Percentiles rank a stretch among this genome's conserved stretches.
These are phyloP conservation scores for Eptatretus burgeri DNA, from an alignment of 2,113 vertebrate genomes.

Conservation along the genomic window DNA sequence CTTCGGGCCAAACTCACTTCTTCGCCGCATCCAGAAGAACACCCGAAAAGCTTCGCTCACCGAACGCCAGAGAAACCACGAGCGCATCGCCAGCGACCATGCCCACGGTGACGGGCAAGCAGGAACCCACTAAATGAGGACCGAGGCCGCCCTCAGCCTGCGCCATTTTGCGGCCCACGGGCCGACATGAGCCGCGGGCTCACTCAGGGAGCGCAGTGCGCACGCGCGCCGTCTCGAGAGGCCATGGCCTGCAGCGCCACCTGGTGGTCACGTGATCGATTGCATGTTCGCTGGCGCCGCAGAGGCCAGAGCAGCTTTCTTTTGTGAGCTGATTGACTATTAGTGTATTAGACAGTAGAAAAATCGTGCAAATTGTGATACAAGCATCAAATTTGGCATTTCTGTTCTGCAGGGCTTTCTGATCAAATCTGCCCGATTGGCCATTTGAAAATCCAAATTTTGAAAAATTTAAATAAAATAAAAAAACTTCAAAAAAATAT, in stretches of 20 bases:
- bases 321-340: no score
- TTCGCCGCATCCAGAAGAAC: constrained; percentile 1
- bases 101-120: constrained; percentile 4
- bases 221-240: neutral
- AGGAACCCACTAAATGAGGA: neutral
- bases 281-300: no score
- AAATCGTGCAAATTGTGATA: no score
- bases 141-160: constrained; percentile 6
- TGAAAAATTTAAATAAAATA: no score
- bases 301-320: no score
- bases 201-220: neutral
- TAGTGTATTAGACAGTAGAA: no score
- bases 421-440: no score
- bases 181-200: constrained; percentile 4
- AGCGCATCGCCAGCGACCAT: neutral
- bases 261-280: neutral
- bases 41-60: neutral
- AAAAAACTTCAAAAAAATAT: no score
- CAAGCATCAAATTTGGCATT: no score
- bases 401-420: no score
- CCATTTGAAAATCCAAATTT: no score
- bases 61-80: constrained; percentile 5
- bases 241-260: neutral
- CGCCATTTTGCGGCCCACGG: constrained; percentile 5
- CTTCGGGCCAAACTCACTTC: neutral